Evolutionary conservation across 2,113 vertebrate species (phyloP).

Genomic region (Mystacornis crossleyi): DNA sequence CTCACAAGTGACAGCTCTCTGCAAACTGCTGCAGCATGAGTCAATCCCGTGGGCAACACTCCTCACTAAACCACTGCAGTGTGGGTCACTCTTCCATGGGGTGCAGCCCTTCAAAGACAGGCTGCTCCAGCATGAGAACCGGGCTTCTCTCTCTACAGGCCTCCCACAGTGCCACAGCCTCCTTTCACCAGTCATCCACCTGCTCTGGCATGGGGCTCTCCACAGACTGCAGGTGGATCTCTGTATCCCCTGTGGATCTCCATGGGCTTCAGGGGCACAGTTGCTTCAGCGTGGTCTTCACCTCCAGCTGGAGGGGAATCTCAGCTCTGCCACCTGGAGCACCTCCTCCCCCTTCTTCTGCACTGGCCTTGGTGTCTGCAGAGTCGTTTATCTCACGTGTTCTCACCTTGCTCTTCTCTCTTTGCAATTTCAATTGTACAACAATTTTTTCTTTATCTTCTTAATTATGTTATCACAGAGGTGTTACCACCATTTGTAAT

Average conservation of each 20-base stretch:
- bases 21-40: background rate
- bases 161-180: background rate
- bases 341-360: background rate
- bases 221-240: background rate
- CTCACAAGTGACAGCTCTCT: background rate
- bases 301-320: background rate
- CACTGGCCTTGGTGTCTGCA: background rate
- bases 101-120: background rate
- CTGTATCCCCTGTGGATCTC: rapidly evolving
- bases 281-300: background rate
- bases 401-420: background rate
- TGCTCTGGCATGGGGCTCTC: no score
- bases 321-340: background rate
- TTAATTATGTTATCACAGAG: background rate
- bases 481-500: background rate
- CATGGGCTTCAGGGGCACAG: background rate
- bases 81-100: background rate
- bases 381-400: background rate
- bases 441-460: background rate
- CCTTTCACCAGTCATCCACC: no score
- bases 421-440: rapidly evolving
- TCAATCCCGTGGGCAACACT: background rate
- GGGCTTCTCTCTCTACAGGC: background rate
- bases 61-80: background rate
- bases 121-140: background rate